These are phyloP conservation scores for Drosophila ficusphila DNA, from an alignment of 1,140 invertebrate species.

Conservation along the genomic window DNA sequence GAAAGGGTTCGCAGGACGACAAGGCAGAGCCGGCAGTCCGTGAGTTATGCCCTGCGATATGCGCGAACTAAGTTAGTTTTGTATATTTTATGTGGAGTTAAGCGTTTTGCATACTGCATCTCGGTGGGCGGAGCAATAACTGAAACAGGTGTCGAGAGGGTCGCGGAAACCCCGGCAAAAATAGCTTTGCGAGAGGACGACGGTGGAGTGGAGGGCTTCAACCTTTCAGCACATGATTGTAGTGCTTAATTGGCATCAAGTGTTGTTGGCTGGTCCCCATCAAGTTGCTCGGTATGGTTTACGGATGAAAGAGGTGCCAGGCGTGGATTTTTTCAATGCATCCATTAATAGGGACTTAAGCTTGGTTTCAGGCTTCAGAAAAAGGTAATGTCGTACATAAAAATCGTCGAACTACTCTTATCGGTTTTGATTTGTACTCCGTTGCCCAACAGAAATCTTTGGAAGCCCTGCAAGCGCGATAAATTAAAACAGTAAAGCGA, in stretches of 20 bases:
- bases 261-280: neutral
- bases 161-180: constrained; percentile 9
- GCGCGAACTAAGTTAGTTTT: constrained; percentile 70
- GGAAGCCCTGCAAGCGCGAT: constrained; percentile 19
- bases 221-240: constrained; percentile 33
- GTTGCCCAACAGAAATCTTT: constrained; percentile 7
- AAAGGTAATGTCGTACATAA: neutral
- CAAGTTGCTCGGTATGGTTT: constrained; percentile 1
- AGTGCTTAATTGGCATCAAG: constrained; percentile 53
- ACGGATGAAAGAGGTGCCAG: neutral
- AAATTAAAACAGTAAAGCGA: constrained; percentile 33
- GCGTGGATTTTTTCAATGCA: neutral
- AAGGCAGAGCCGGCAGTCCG: constrained; percentile 3
- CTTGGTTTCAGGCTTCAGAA: neutral
- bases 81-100: constrained; percentile 77
- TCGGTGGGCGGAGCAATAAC: neutral
- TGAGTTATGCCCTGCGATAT: constrained; percentile 69
- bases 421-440: neutral
- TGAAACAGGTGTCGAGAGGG: constrained; percentile 38
- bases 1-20: neutral
- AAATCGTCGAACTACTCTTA: neutral
- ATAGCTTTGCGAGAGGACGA: neutral
- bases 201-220: neutral
- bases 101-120: constrained; percentile 57
- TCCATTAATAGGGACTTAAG: neutral